Conservation (phyloP, 1,140 invertebrate genomes). For the Theocolax elegans region DNA sequence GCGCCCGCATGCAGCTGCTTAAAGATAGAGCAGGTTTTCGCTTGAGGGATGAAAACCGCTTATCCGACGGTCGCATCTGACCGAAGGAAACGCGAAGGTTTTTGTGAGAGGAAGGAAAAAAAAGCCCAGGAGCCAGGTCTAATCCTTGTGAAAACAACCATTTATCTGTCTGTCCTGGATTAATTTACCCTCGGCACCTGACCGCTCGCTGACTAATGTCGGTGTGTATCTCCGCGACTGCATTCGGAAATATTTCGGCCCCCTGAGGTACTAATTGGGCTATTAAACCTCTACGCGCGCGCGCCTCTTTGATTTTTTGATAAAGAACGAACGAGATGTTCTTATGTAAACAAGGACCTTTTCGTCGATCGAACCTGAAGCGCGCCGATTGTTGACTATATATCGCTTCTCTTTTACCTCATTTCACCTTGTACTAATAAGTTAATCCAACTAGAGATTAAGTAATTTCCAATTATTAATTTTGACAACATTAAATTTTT, state of each 20-base stretch:
- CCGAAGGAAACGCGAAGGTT: no score
- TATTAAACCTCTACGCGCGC: not conserved
- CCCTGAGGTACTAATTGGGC: conserved; percentile 18
- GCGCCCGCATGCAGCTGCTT: conserved; percentile 2
- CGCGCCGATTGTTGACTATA: no score
- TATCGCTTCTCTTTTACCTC: no score
- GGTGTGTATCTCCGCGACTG: not conserved
- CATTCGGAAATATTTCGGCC: conserved; percentile 12
- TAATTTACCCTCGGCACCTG: conserved; percentile 39
- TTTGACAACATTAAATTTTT: no score
- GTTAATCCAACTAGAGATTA: no score
- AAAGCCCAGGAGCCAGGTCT: conserved; percentile 15
- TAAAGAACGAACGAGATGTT: not conserved
- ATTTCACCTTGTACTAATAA: no score
- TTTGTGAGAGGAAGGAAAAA: not conserved
- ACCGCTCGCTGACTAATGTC: conserved; percentile 31
- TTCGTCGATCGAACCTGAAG: no score
- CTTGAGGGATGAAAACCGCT: not conserved
- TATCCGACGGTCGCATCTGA: not conserved
- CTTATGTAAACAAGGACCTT: not conserved
- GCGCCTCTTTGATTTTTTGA: not conserved
- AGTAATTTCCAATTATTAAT: no score
- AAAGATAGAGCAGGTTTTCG: not conserved
- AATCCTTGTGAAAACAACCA: conserved; percentile 40
- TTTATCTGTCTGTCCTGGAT: conserved; percentile 34